Conservation (phyloP, 2,797 vertebrate species). For the Ceryle rudis region DNA sequence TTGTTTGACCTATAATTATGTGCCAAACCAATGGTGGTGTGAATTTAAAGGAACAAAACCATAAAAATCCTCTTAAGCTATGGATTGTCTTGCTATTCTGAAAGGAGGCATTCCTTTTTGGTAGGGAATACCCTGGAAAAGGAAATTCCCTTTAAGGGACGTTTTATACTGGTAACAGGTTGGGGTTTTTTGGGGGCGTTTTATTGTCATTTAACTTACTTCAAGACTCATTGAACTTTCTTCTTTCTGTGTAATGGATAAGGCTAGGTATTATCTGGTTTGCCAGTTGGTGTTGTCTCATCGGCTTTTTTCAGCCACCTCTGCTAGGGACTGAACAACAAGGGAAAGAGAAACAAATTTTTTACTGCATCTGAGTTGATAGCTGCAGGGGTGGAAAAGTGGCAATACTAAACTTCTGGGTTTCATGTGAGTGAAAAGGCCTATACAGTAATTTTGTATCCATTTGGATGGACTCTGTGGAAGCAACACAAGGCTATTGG, state of each 20-base stretch:
- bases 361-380: not conserved
- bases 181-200: not conserved
- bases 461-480: not conserved
- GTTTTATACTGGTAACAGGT: not conserved
- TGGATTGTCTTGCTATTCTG: not conserved
- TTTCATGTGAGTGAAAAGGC: not conserved
- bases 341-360: not conserved
- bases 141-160: not conserved
- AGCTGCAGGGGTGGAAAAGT: not conserved
- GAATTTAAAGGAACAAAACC: not conserved
- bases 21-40: not conserved
- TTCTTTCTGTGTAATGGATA: not conserved
- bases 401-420: not conserved
- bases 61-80: not conserved
- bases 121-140: not conserved
- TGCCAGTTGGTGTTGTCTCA: not conserved
- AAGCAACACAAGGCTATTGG: not conserved
- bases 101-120: not conserved
- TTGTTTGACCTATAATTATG: constrained; percentile 14
- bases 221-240: not conserved
- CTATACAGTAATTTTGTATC: not conserved
- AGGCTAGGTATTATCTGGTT: not conserved
- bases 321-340: not conserved
- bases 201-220: not conserved
- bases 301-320: not conserved